A percentile compares a stretch with the other conserved stretches of the same genome.
These are phyloP conservation scores for Megalopta genalis DNA, from an alignment of 1,140 invertebrate genomes.

Conservation along the genomic window DNA sequence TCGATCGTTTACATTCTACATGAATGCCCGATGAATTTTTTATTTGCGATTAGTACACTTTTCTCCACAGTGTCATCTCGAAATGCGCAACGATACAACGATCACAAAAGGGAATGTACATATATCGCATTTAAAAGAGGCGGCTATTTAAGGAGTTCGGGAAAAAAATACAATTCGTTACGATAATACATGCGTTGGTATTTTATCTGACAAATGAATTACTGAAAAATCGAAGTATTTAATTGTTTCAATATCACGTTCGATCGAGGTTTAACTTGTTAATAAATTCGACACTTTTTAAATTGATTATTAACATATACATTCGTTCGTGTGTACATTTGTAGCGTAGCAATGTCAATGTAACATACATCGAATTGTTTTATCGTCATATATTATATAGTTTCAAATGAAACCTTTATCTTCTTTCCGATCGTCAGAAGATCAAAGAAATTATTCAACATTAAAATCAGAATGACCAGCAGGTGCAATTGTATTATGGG, in stretches of 20 bases:
- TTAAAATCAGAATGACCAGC: not conserved
- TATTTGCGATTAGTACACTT: not conserved
- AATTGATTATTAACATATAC: not conserved
- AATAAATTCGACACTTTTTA: not conserved
- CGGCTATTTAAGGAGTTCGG: constrained; percentile 26
- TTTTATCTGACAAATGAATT: not conserved
- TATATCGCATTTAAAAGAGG: constrained; percentile 28
- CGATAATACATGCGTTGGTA: not conserved
- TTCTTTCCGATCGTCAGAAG: not conserved
- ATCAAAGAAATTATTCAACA: not conserved
- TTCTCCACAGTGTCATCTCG: constrained; percentile 1
- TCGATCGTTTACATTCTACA: too few species aligned
- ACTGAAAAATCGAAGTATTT: too few species aligned
- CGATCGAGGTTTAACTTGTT: not conserved
- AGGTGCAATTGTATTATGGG: not conserved
- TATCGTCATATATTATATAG: too few species aligned
- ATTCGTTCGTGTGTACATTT: too few species aligned
- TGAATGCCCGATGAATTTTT: not conserved
- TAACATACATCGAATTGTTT: too few species aligned
- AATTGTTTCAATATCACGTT: not conserved
- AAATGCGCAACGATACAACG: constrained; percentile 19
- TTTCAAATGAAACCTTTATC: not conserved
- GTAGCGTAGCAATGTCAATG: too few species aligned
- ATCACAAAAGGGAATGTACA: constrained; percentile 29
- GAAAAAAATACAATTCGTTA: not conserved